Percentiles rank a stretch among this genome's conserved stretches.
These are phyloP conservation scores for Hylaeus anthracinus DNA, from an alignment of 1,140 invertebrate genomes.

Conservation along the genomic window DNA sequence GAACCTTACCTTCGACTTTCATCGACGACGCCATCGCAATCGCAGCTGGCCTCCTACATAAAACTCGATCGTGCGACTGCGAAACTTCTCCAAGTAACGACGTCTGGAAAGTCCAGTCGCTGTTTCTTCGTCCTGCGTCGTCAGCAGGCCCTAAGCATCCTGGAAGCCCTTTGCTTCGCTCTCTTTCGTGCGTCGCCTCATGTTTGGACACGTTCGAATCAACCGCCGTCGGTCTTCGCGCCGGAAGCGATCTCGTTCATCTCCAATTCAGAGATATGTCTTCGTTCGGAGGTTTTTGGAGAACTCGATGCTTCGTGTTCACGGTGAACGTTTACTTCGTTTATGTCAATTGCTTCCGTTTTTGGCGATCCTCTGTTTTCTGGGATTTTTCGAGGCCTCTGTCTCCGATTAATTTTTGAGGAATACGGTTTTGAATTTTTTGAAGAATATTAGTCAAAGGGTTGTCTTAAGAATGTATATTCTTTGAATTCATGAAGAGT, in stretches of 20 bases:
- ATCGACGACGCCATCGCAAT: constrained; percentile 34
- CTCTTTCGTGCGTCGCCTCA: constrained; percentile 37
- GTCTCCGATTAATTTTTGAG: too few species aligned
- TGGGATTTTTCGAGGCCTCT: too few species aligned
- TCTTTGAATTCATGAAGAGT: too few species aligned
- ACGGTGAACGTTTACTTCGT: too few species aligned
- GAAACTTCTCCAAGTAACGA: constrained; percentile 3
- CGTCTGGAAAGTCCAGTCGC: neutral
- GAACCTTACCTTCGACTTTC: constrained; percentile 56
- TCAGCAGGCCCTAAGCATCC: constrained; percentile 14
- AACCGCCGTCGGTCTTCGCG: neutral
- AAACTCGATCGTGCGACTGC: constrained; percentile 2
- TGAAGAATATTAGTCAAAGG: too few species aligned
- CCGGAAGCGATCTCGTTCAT: constrained; percentile 3
- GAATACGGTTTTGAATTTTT: too few species aligned
- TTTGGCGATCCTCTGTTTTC: too few species aligned
- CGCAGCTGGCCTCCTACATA: constrained; percentile 1
- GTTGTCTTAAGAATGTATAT: too few species aligned
- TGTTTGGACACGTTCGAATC: constrained; percentile 17
- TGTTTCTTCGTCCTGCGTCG: neutral
- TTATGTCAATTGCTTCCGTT: too few species aligned
- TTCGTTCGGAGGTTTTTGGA: too few species aligned
- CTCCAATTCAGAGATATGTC: neutral
- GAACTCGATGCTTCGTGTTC: too few species aligned
- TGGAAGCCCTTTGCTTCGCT: neutral